Conservation (phyloP, 2,113 vertebrate genomes). For the Telmatochromis brachygnathus region DNA sequence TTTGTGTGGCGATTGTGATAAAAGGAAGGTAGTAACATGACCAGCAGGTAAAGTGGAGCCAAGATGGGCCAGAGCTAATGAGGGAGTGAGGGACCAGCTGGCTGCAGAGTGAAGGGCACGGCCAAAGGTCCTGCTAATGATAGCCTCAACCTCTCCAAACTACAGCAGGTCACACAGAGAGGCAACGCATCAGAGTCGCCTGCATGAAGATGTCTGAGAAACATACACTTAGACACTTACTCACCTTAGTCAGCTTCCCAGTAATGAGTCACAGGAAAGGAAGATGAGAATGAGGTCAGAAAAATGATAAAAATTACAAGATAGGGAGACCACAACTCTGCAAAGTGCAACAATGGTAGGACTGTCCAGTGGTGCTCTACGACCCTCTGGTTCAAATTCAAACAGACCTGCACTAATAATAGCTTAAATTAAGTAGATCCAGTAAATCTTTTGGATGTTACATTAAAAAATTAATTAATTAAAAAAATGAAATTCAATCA, state of each 20-base stretch:
- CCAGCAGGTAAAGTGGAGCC: conserved; percentile 28
- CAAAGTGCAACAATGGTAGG: fast-evolving
- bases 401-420: not conserved
- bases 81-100: conserved; percentile 33
- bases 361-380: not conserved
- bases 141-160: not conserved
- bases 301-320: not conserved
- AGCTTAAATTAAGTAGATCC: not conserved
- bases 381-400: not conserved
- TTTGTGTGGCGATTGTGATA: conserved; percentile 14
- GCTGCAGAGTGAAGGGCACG: conserved; percentile 16
- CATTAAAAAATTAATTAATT: not conserved
- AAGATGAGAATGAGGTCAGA: not conserved
- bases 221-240: not conserved
- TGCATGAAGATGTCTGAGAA: not conserved
- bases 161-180: conserved; percentile 7
- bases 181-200: not conserved
- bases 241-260: not conserved
- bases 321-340: not conserved
- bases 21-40: conserved; percentile 7
- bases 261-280: conserved; percentile 3
- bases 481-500: not conserved
- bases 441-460: not conserved
- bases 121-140: conserved; percentile 41
- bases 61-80: conserved; percentile 30